Evolutionary conservation across 2,888 invertebrate genomes (phyloP).

Genomic region (Baccha elongata): DNA sequence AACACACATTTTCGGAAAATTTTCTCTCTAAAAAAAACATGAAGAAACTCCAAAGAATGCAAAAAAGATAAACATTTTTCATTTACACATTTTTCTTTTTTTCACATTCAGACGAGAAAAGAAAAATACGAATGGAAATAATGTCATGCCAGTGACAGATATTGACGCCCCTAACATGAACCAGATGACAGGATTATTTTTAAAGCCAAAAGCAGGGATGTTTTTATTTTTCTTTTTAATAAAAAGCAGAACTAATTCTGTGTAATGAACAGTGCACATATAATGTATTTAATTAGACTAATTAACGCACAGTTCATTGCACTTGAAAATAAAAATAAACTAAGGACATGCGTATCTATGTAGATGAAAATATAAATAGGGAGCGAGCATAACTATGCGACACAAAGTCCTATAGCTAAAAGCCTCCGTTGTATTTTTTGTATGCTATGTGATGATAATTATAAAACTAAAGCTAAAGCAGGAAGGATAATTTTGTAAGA

Average conservation of each 20-base stretch:
- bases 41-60: background rate
- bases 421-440: slow-evolving; percentile 21
- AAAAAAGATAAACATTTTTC: slow-evolving; percentile 8
- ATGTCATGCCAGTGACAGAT: slow-evolving; percentile 58
- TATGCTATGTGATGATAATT: slow-evolving; percentile 14
- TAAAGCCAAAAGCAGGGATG: slow-evolving; percentile 45
- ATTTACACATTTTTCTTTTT: slow-evolving; percentile 14
- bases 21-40: too few species aligned
- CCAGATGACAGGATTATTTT: slow-evolving; percentile 66
- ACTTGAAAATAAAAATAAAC: slow-evolving; percentile 70
- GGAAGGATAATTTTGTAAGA: too few species aligned
- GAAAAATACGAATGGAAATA: slow-evolving; percentile 32
- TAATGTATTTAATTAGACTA: slow-evolving; percentile 65
- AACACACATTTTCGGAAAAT: slow-evolving; percentile 33
- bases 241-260: background rate
- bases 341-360: slow-evolving; percentile 68
- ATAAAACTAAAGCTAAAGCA: slow-evolving; percentile 1
- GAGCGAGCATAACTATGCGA: slow-evolving; percentile 25
- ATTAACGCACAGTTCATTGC: slow-evolving; percentile 70
- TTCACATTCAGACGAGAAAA: slow-evolving; percentile 14
- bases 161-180: slow-evolving; percentile 57
- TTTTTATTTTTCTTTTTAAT: slow-evolving; percentile 1
- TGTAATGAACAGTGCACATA: slow-evolving; percentile 34
- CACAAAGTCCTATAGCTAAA: slow-evolving; percentile 13
- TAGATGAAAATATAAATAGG: background rate